Base-by-base conservation (phyloP, 1,140 invertebrate genomes). In the Battus philenor region DNA sequence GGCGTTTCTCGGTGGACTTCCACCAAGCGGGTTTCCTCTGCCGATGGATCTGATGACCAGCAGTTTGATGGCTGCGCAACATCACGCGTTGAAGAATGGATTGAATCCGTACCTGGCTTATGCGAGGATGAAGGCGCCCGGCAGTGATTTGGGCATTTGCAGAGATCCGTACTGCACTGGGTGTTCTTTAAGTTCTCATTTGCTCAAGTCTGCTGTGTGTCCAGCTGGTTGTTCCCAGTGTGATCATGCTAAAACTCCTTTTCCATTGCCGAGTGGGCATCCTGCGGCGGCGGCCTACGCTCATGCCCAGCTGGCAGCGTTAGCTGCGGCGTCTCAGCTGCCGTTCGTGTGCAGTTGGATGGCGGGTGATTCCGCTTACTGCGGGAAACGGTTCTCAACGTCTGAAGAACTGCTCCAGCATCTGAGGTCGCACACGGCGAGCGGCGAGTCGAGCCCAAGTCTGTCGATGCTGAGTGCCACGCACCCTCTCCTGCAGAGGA, bases 341-440 rank as follows among this genome's bases (percentile, higher is more conserved):
- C 93, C 94, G 0, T 94, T 94, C 68, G 91, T 97, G 0, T 97
- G 96, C 80, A 97, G 93, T 73, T 98, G 96, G 96, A 94, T 98
- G 61, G 93, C 92, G 5, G 93, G 93, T 9, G 95, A 96, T 72
- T 91, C 91, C 0, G 88, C 91, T 0, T 97, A 96, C 65, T 98
- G 97, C 72, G 96, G 96, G 12, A 98, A 98, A 72, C 84, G 95
- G 27, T 98, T 97, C 70, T 86, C 90, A 7, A 92, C 91, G 29
- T 95, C 95, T 0, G 96, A 98, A 55, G 96, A 98, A 74, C 87
- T 98, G 1, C 87, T 98, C 29, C 92, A 95, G 62, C 96, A 98
- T 85, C 86, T 98, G 33, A 88, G 95, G 50, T 95, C 93, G 12
- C 96, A 98, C 74, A 97, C 96, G 0, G 86, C 90, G 17, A 88